Conservation (phyloP, 2,888 invertebrate species). For the Sepiola atlantica region DNA sequence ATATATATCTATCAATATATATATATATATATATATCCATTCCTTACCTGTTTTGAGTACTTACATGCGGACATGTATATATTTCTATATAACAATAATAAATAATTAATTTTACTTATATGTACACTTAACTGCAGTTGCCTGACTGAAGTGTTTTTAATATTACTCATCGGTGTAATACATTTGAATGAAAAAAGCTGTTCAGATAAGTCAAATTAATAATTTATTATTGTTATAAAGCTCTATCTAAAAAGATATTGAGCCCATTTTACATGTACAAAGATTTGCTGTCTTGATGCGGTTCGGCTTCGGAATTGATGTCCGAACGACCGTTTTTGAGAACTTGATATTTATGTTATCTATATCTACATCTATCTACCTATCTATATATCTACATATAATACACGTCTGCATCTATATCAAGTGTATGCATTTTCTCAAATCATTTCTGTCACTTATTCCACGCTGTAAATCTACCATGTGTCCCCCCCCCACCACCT, state of each 20-base stretch:
- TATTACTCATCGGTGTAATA: too few relatives aligned
- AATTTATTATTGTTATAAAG: too few relatives aligned
- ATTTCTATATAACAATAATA: neutral
- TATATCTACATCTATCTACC: too few relatives aligned
- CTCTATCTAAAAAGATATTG: too few relatives aligned
- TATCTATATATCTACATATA: neutral
- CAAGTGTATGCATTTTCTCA: neutral
- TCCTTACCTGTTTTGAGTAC: conserved; percentile 5
- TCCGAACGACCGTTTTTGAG: too few relatives aligned
- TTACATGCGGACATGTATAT: neutral
- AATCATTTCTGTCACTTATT: conserved; percentile 5
- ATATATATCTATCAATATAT: conserved; percentile 4
- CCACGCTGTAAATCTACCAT: neutral
- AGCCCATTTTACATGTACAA: too few relatives aligned
- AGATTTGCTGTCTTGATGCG: too few relatives aligned
- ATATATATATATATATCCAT: neutral
- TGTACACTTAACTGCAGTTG: neutral
- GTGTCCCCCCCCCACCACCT: neutral
- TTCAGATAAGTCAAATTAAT: too few relatives aligned
- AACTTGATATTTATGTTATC: too few relatives aligned
- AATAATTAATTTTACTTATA: neutral
- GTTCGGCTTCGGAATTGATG: too few relatives aligned
- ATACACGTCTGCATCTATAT: neutral
- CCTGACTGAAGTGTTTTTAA: too few relatives aligned
- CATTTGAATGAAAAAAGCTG: too few relatives aligned